phyloP scores from a whole-genome alignment of 2,113 vertebrate genomes.

The Pheucticus melanocephalus region DNA sequence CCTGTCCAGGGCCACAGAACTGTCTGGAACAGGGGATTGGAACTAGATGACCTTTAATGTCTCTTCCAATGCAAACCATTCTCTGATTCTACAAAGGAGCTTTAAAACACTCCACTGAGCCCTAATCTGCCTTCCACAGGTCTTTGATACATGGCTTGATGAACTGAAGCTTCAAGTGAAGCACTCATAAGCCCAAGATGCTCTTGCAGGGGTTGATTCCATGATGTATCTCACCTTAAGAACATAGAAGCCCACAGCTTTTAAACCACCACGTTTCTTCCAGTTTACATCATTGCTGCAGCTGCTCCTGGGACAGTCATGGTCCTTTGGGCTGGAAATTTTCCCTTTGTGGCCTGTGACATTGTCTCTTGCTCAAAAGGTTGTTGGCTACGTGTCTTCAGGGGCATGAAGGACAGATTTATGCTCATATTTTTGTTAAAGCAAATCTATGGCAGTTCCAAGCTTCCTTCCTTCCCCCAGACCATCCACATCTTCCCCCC shows the following conservation, averaged over 20 bases:
- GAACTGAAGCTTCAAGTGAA: not conserved
- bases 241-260: not conserved
- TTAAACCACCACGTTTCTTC: not conserved
- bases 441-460: not conserved
- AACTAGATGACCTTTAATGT: not conserved
- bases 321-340: not conserved
- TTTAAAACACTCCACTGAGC: not conserved
- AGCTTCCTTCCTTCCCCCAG: not conserved
- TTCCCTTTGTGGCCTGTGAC: not conserved
- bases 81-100: not conserved
- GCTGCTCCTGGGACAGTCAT: not conserved
- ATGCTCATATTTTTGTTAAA: not conserved
- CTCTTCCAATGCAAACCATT: not conserved
- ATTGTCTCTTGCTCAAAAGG: not conserved
- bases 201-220: not conserved
- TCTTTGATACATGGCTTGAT: not conserved
- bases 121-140: not conserved
- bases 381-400: not conserved
- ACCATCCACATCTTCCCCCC: slow-evolving; percentile 14
- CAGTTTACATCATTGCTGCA: not conserved
- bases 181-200: not conserved
- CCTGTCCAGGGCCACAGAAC: not conserved
- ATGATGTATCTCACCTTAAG: not conserved
- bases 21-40: not conserved
- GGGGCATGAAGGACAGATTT: not conserved